A percentile compares a stretch with the other conserved stretches of the same genome.
phyloP scores from a whole-genome alignment of 1,140 invertebrate species.

The Diachasma alloeum region DNA sequence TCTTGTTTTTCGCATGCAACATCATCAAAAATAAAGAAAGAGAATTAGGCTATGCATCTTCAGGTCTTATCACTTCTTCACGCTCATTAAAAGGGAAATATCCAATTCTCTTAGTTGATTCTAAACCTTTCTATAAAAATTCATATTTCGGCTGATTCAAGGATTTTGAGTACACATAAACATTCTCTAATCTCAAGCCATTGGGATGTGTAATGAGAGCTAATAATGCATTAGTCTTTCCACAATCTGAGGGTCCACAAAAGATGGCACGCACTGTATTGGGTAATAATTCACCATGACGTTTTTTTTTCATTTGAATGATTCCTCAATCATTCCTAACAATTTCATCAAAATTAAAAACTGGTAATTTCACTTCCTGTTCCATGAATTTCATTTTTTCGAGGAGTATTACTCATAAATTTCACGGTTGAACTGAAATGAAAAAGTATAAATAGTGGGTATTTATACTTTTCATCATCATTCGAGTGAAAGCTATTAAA shows the following conservation, averaged over 20 bases:
- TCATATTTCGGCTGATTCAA: background rate
- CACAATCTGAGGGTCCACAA: too few relatives aligned
- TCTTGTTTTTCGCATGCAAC: too few relatives aligned
- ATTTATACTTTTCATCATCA: too few relatives aligned
- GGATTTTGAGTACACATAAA: background rate
- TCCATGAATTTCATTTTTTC: background rate
- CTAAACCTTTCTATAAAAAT: background rate
- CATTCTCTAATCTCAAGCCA: background rate
- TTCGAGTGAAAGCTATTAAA: too few relatives aligned
- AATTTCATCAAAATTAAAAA: background rate
- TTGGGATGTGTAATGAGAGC: background rate
- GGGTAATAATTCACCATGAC: too few relatives aligned
- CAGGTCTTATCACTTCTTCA: constrained; percentile 18
- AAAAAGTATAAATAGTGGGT: too few relatives aligned
- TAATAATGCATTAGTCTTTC: background rate
- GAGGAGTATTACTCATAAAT: too few relatives aligned
- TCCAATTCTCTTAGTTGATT: background rate
- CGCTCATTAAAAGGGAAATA: constrained; percentile 12
- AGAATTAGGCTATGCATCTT: constrained; percentile 39
- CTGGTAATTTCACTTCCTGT: background rate
- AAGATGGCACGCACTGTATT: too few relatives aligned
- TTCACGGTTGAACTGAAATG: too few relatives aligned
- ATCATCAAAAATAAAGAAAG: constrained; percentile 58
- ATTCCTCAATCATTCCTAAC: background rate
- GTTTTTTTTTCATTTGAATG: too few relatives aligned